A percentile compares a stretch with the other conserved stretches of the same genome.
Conservation (phyloP, 37 sponge, comb jelly and placozoan species). For the Crambe crambe region DNA sequence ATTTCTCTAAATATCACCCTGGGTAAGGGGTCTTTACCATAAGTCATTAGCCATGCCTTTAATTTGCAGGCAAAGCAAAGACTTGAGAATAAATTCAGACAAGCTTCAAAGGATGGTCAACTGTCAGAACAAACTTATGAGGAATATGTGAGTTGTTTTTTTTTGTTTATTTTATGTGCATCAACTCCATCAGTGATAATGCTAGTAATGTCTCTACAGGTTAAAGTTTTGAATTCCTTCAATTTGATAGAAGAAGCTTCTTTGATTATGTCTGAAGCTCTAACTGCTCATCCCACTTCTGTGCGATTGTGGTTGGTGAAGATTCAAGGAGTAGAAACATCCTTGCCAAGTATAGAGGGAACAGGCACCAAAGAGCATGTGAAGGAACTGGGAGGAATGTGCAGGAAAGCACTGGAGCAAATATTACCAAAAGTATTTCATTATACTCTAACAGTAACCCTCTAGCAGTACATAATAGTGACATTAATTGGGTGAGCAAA, state of each 20-base stretch:
- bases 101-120: not conserved
- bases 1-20: no score
- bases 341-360: not conserved
- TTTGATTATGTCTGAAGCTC: not conserved
- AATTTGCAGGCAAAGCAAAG: conserved; percentile 3
- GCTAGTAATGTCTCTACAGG: not conserved
- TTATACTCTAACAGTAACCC: no score
- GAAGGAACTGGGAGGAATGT: conserved; percentile 8
- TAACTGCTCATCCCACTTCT: conserved; percentile 22
- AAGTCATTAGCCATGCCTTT: not conserved
- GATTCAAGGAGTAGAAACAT: not conserved
- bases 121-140: conserved; percentile 25
- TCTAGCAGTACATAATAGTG: no score
- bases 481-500: no score
- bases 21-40: no score
- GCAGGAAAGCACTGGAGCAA: conserved; percentile 9
- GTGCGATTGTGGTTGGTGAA: conserved; percentile 27
- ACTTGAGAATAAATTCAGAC: conserved; percentile 15
- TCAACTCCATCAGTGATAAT: not conserved
- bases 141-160: conserved; percentile 11
- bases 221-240: not conserved
- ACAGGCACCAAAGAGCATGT: not conserved
- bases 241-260: not conserved
- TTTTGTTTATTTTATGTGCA: conserved; percentile 1
- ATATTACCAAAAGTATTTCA: not conserved